Percentiles rank a stretch among this genome's conserved stretches.
Evolutionary conservation across 2,113 vertebrate genomes (phyloP).

Genomic region (Larimichthys polyactis): DNA sequence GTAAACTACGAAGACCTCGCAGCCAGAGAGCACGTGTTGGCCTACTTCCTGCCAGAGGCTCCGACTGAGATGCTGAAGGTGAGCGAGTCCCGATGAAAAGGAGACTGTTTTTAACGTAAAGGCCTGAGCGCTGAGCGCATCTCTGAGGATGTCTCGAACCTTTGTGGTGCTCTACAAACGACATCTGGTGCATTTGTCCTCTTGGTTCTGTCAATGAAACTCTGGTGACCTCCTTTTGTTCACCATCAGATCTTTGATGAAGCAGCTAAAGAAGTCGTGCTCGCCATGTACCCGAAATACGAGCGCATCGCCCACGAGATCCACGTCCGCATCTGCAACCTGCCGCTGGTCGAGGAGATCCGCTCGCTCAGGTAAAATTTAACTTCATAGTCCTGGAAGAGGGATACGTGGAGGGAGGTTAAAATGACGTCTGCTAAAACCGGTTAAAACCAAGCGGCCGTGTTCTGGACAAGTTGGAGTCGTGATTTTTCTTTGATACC

Average conservation of each 20-base stretch:
- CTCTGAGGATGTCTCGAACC: neutral
- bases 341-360: constrained; percentile 96
- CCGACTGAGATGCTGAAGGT: constrained; percentile 95
- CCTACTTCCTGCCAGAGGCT: constrained; percentile 97
- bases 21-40: constrained; percentile 94
- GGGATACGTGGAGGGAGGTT: too few species aligned
- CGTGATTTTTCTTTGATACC: too few species aligned
- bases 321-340: constrained; percentile 95
- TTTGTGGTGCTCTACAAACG: neutral
- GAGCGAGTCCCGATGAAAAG: neutral
- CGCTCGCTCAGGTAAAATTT: constrained; percentile 90
- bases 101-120: too few species aligned
- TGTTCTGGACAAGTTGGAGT: too few species aligned
- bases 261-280: constrained; percentile 95
- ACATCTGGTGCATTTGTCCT: neutral
- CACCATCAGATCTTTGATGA: constrained; percentile 89
- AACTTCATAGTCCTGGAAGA: neutral
- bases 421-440: too few species aligned
- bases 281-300: constrained; percentile 99
- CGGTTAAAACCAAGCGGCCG: too few species aligned
- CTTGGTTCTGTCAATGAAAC: neutral
- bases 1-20: constrained; percentile 98
- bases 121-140: too few species aligned
- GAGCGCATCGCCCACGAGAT: constrained; percentile 94
- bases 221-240: neutral